These are phyloP conservation scores for Paradoxurus hermaphroditus DNA, from an alignment of 2,113 vertebrate genomes.

Conservation along the genomic window DNA sequence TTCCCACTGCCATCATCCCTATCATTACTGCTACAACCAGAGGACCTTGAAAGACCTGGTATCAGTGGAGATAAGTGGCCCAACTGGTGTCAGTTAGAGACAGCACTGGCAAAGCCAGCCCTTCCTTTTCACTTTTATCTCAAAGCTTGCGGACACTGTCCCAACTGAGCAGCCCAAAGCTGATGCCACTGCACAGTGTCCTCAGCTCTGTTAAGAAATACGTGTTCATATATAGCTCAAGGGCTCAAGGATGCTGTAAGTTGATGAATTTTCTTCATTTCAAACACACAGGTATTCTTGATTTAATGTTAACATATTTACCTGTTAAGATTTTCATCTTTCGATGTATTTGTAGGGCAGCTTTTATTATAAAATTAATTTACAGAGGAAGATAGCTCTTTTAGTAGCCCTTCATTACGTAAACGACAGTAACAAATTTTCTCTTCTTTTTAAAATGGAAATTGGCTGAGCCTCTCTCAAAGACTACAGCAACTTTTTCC, in stretches of 20 bases:
- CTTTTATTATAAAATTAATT: conserved; percentile 33
- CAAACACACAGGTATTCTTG: neutral
- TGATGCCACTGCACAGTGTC: neutral
- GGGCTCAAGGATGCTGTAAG: neutral
- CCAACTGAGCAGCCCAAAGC: neutral
- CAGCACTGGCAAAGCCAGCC: neutral
- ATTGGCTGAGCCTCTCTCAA: neutral
- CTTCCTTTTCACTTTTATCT: neutral
- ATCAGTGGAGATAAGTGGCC: neutral
- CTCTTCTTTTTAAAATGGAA: neutral
- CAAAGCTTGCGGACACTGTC: neutral
- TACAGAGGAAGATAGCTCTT: neutral
- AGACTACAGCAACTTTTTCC: neutral
- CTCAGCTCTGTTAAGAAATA: neutral
- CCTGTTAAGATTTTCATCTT: neutral
- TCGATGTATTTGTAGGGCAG: neutral
- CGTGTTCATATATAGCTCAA: neutral
- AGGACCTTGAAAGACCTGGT: neutral
- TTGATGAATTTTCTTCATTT: neutral
- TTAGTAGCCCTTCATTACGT: neutral
- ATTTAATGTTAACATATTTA: neutral
- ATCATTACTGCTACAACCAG: neutral
- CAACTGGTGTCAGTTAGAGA: neutral
- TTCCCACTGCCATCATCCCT: neutral
- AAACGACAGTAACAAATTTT: neutral